Evolutionary conservation across 2,113 vertebrate genomes (phyloP), one percentile per base, ranked within the genome.

Genomic region (Nerophis ophidion): DNA sequence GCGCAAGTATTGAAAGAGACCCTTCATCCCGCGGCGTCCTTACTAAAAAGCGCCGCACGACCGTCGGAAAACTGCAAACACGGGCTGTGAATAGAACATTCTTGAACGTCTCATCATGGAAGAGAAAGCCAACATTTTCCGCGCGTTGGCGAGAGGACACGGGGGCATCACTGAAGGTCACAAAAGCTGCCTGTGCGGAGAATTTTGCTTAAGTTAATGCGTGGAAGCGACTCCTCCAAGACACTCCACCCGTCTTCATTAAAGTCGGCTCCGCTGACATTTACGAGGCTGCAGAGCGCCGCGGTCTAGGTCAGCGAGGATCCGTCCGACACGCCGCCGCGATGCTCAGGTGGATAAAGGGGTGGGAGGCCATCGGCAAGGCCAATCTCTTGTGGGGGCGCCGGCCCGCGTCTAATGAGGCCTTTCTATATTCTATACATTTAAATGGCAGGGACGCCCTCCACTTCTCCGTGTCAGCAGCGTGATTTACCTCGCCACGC

Each of bases 361-460:
- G 82, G 34, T 4, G 48, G 71, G 76, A 79, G 75, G 66, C 70
- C 63, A 62, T 68, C 57, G 68, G 68, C 79, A 84, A 86, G 86
- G 86, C 84, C 87, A 84, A 87, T 84, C 83, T 75, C 81, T 82
- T 88, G 80, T 68, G 60, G 82, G 69, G 60, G 81, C 81, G 16
- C 79, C 84, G 84, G 88, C 74, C 87, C 82, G 8, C 83, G 78
- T 88, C 88, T 90, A 87, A 91, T 91, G 88, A 91, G 75, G 80
- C 76, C 82, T 82, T 79, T 90, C 82, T 87, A 82, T 86, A 90
- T 89, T 87, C 84, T 84, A 83, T 88, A 90, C 87, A 88, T 90
- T 89, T 89, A 88, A 89, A 90, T 90, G 82, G 82, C 80, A 15
- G 65, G 54, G 67, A 74, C 53, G 72, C 74, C 83, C 80, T 79